Percentiles rank a stretch among this genome's conserved stretches.
phyloP scores from a whole-genome alignment of 2,888 invertebrate species.

The Spodoptera exigua region DNA sequence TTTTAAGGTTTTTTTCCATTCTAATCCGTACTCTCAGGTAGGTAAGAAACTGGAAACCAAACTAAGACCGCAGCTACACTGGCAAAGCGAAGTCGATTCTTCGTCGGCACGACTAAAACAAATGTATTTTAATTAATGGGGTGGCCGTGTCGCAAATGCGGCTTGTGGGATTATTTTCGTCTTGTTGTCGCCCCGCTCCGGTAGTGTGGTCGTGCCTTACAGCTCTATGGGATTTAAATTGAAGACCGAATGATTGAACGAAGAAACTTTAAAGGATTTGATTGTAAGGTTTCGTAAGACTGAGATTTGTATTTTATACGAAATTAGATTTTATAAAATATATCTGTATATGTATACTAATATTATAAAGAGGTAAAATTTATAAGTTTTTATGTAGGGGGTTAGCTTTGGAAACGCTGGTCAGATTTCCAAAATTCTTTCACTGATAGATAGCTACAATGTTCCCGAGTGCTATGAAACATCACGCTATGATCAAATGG shows the following conservation, averaged over 20 bases:
- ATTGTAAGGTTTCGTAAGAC: neutral
- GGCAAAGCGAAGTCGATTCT: conserved; percentile 14
- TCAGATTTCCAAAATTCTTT: too few relatives aligned
- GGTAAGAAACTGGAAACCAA: neutral
- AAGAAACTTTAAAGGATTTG: neutral
- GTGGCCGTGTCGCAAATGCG: conserved; percentile 31
- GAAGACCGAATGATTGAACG: conserved; percentile 12
- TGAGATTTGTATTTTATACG: too few relatives aligned
- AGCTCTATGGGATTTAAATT: conserved; percentile 20
- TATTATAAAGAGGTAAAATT: too few relatives aligned
- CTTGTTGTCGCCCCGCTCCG: conserved; percentile 20
- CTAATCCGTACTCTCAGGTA: too few relatives aligned
- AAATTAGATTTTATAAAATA: too few relatives aligned
- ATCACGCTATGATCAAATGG: too few relatives aligned
- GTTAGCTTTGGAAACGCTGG: too few relatives aligned
- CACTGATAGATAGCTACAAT: too few relatives aligned
- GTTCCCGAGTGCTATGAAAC: too few relatives aligned
- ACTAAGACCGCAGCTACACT: conserved; percentile 10
- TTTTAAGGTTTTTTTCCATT: too few relatives aligned
- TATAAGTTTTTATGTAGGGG: too few relatives aligned
- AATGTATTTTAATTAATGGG: conserved; percentile 49
- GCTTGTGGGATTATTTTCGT: conserved; percentile 23
- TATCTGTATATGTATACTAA: too few relatives aligned
- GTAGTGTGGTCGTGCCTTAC: conserved; percentile 12
- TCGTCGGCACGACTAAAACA: conserved; percentile 34